Base-by-base conservation (phyloP, 2,797 vertebrate genomes). In the Tachyglossus aculeatus region DNA sequence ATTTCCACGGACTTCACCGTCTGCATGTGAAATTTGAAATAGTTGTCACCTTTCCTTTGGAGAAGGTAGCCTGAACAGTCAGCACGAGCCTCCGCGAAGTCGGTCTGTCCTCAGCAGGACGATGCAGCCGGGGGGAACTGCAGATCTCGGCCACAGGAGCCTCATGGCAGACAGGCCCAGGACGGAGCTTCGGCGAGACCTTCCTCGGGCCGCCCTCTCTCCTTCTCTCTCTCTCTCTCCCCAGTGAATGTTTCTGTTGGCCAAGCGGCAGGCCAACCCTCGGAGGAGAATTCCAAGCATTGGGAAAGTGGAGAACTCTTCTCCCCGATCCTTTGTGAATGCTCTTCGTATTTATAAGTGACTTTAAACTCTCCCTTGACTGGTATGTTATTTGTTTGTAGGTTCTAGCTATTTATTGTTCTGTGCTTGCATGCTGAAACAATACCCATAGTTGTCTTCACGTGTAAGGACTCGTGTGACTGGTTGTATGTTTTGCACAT, bases 331-430 rank as follows among this genome's bases (percentile, higher is more conserved):
- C 16, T 70, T 82, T 66, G 60, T 80, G 83, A 70, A 76, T 84
- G 88, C 80, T 69, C 53, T 63, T 88, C 57, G 69, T 93, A 91
- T 93, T 93, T 94, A 92, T 93, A 88, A 87, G 81, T 85, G 82
- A 86, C 82, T 88, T 83, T 67, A 71, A 33, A 84, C 82, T 89
- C 79, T 87, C 47, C 76, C 59, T 40, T 82, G 88, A 74, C 81
- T 87, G 45, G 85, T 90, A 88, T 44, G 81, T 92, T 91, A 79
- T 73, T 80, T 84, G 81, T 87, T n/a, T 78, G 39, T 90, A 92
- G 90, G 82, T 82, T 69, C n/a, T 67, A 92, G 90, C 85, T 94
- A 92, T 94, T 93, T 94, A 93, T 94, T 93, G 87, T 91, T 90
- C 69, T 75, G 80, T 84, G 88, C 88, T 91, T 91, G 93, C 93